Evolutionary conservation across 2,888 invertebrate species (phyloP), one percentile per base, ranked within the genome.

Genomic region (Tipula unca): DNA sequence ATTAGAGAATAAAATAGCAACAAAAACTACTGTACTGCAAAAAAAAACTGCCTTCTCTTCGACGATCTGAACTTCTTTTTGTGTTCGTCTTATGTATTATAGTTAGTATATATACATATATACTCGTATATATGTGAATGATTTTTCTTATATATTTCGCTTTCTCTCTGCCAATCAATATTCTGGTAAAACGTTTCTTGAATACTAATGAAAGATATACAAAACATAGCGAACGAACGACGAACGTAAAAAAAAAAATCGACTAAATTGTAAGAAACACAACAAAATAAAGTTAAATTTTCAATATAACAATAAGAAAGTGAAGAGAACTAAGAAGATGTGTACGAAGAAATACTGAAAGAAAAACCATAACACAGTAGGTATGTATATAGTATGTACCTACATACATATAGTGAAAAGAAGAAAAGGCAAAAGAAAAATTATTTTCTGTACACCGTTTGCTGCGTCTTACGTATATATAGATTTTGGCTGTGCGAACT

Each of bases 81-180:
- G 29, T 83, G 29, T 83, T 83, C 17, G 17, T 83, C 35, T 83
- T 42, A 25, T 42, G 14, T 39, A n/a, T n/a, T n/a, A n/a, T n/a
- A n/a, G n/a, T n/a, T n/a, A 32, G 32, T 84, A 17, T 14, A 29
- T n/a, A 29, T n/a, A n/a, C n/a, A n/a, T n/a, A n/a, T n/a, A n/a
- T n/a, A n/a, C n/a, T n/a, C n/a, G n/a, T 35, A 39, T 39, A 39
- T 8, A 8, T 69, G 3, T 69, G 25, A 8, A 69, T 25, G 69
- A 69, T 69, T 69, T 69, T 25, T 69, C 69, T 69, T 69, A 69
- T 69, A 25, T 69, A 69, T 69, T 87, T 87, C 87, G 87, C 87
- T 87, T 87, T 87, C 87, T 87, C 86, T 86, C 87, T 86, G 86
- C 87, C 87, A 87, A 87, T 87, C 87, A 87, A 87, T 87, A 87